Base-by-base conservation (phyloP, 2,797 vertebrate genomes). In the Crenuchus spilurus region DNA sequence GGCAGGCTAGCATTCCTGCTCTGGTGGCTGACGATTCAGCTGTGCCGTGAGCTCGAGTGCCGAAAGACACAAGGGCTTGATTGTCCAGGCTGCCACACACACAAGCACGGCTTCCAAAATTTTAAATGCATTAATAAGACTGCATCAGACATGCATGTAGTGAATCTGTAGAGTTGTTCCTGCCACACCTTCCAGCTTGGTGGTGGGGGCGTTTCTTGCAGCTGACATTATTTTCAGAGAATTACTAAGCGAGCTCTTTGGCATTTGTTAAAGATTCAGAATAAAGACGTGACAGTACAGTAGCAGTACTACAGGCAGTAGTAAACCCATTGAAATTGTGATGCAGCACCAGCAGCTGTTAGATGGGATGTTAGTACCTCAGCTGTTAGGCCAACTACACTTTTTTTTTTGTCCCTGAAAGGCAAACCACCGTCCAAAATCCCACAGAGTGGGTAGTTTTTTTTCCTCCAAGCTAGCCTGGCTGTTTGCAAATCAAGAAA, bases 11-110 rank as follows among this genome's bases (percentile, higher is more conserved):
- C 84, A 88, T 90, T 90, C 90, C 87, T 85, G 72, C 42, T 31
- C 55, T n/a, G 63, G 33, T 37, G 80, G 41, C 75, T 64, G 71
- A 77, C 81, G 88, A 84, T 87, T 90, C 88, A 90, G 87, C 90
- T 90, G 89, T 85, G 85, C 75, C 72, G 33, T 82, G 35, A 76
- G 75, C 76, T 75, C 74, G 66, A 14, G 58, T 42, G 79, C 81
- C 60, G 10, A 31, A 58, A 77, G 84, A 78, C 75, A 76, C 78
- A 72, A 78, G 55, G 70, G 66, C 66, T 30, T 18, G 74, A 77
- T 75, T 80, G 78, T 80, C 51, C 22, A 62, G 60, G 24, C 66
- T 14, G 51, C 61, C 37, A 51, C 67, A 60, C n/a, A 41, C 48
- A 42, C 58, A 18, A 37, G 16, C 65, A 60, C 11, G 11, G 11